Conservation (phyloP, 2,888 invertebrate species). For the Digitonthophagus gazella region DNA sequence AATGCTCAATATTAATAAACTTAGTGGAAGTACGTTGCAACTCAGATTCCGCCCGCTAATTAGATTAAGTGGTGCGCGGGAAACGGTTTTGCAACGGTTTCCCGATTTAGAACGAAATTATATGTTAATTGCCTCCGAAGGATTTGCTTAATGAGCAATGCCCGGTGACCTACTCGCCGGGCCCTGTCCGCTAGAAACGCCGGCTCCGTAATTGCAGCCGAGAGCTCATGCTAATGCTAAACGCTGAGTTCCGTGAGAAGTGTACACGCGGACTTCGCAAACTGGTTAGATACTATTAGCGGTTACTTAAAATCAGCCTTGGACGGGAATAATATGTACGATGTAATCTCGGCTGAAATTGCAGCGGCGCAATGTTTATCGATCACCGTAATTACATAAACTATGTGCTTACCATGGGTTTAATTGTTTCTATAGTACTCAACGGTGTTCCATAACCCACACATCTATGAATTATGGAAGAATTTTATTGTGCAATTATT, state of each 20-base stretch:
- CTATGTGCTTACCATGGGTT: background rate
- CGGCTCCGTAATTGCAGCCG: background rate
- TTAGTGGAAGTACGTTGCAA: constrained; percentile 5
- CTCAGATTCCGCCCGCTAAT: constrained; percentile 10
- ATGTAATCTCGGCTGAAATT: background rate
- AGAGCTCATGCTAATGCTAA: background rate
- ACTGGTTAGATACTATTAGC: background rate
- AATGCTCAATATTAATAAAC: background rate
- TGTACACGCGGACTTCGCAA: background rate
- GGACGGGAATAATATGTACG: background rate
- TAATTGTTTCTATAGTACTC: background rate
- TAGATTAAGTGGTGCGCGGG: constrained; percentile 17
- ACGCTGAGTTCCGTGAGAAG: background rate
- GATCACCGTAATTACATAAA: background rate
- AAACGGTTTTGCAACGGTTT: constrained; percentile 14
- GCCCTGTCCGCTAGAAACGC: background rate
- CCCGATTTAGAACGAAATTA: constrained; percentile 18
- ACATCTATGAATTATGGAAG: background rate
- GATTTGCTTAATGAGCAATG: constrained; percentile 14
- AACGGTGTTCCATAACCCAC: background rate
- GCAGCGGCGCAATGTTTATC: background rate
- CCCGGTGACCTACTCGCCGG: constrained; percentile 15
- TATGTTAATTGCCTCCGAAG: constrained; percentile 12
- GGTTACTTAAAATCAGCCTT: background rate
- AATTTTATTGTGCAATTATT: background rate